Conservation (phyloP, 2,888 invertebrate genomes). For the Poecilobothrus nobilitatus region DNA sequence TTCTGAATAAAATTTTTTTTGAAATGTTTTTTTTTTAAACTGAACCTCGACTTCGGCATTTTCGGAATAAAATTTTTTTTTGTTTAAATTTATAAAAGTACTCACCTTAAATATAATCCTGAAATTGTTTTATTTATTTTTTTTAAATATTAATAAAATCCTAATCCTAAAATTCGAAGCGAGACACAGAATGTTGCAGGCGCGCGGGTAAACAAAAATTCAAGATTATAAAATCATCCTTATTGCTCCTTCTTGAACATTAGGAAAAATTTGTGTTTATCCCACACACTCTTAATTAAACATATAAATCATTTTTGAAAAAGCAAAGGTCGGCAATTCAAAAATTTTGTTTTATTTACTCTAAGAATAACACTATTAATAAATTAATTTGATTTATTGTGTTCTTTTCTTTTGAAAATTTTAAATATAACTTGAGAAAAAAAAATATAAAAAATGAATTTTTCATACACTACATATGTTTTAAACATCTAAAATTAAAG, state of each 20-base stretch:
- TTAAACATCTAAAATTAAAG: too few relatives aligned
- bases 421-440: too few relatives aligned
- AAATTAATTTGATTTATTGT: too few relatives aligned
- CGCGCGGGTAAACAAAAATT: constrained; percentile 7
- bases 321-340: background rate
- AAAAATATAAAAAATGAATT: too few relatives aligned
- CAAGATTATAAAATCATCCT: background rate
- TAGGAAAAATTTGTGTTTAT: constrained; percentile 1
- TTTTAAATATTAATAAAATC: background rate
- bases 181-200: background rate
- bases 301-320: background rate
- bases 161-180: constrained; percentile 9
- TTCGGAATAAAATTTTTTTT: background rate
- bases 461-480: too few relatives aligned
- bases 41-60: constrained; percentile 42
- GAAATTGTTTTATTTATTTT: background rate
- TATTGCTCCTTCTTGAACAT: constrained; percentile 1
- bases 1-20: constrained; percentile 26
- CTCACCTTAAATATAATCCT: background rate
- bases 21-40: constrained; percentile 29
- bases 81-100: background rate
- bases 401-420: too few relatives aligned
- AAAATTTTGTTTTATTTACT: too few relatives aligned
- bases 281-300: background rate
- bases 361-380: too few relatives aligned